Conservation (phyloP, 2,888 invertebrate species). For the Autographa gamma region DNA sequence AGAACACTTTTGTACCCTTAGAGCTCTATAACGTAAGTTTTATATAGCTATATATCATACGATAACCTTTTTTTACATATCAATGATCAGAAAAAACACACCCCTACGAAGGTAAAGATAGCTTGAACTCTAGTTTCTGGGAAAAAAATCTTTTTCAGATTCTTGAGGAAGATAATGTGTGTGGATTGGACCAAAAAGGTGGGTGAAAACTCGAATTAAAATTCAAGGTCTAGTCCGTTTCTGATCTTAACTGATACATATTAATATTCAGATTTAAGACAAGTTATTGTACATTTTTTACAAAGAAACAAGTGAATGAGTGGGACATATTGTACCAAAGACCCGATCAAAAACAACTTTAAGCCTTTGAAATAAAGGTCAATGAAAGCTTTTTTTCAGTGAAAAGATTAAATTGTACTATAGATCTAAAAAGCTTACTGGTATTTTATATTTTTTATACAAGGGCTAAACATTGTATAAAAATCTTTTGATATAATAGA, state of each 20-base stretch:
- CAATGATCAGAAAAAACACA: too few species aligned
- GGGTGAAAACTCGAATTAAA: neutral
- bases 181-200: too few species aligned
- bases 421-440: neutral
- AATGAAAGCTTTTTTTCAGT: neutral
- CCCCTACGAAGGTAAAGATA: too few species aligned
- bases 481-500: neutral
- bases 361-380: neutral
- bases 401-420: neutral
- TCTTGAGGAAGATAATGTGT: too few species aligned
- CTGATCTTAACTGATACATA: neutral
- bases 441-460: neutral
- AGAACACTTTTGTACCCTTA: too few species aligned
- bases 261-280: neutral
- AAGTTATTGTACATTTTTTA: neutral
- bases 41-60: too few species aligned
- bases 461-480: constrained; percentile 4
- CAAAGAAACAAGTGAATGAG: neutral
- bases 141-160: too few species aligned
- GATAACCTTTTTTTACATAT: too few species aligned
- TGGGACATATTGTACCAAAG: neutral
- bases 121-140: too few species aligned
- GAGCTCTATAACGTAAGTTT: too few species aligned
- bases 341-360: neutral
- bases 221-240: neutral